These are phyloP conservation scores for Benthosema pterotum DNA, from an alignment of 2,797 vertebrate genomes.

Conservation along the genomic window DNA sequence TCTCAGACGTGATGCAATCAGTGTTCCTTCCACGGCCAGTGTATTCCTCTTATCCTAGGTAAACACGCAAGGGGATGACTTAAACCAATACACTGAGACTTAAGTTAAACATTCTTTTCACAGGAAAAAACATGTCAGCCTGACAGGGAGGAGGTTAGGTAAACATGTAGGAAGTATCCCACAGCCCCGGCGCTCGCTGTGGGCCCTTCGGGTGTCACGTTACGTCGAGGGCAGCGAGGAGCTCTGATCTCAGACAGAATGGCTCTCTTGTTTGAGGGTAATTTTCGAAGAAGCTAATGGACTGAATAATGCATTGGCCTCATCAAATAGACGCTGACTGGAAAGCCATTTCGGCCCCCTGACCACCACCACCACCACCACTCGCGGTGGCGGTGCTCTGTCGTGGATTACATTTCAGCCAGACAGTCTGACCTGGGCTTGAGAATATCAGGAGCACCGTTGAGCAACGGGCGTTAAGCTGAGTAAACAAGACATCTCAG, in stretches of 20 bases:
- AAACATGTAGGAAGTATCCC: constrained; percentile 79
- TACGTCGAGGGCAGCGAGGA: constrained; percentile 58
- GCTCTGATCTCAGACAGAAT: constrained; percentile 79
- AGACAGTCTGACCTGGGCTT: constrained; percentile 72
- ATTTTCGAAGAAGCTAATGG: constrained; percentile 81
- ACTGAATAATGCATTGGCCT: constrained; percentile 82
- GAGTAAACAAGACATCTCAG: constrained; percentile 71
- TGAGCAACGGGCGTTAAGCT: constrained; percentile 66
- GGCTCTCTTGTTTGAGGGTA: constrained; percentile 80
- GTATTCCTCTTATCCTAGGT: constrained; percentile 76
- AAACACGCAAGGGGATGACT: constrained; percentile 76
- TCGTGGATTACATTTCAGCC: constrained; percentile 73
- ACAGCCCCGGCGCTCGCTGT: constrained; percentile 68
- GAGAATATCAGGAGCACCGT: constrained; percentile 72
- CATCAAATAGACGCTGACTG: constrained; percentile 79
- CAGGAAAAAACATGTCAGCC: constrained; percentile 78
- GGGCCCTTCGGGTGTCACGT: constrained; percentile 61
- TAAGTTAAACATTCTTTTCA: constrained; percentile 78
- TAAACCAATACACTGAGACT: constrained; percentile 74
- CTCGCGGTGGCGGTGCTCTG: constrained; percentile 71
- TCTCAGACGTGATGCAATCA: constrained; percentile 66
- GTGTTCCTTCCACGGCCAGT: constrained; percentile 54
- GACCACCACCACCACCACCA: constrained; percentile 73
- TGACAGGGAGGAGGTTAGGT: constrained; percentile 78
- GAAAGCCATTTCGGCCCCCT: constrained; percentile 78